Evolutionary conservation across 2,888 invertebrate species (phyloP), one percentile per base, ranked within the genome.

Genomic region (Spodoptera picta): DNA sequence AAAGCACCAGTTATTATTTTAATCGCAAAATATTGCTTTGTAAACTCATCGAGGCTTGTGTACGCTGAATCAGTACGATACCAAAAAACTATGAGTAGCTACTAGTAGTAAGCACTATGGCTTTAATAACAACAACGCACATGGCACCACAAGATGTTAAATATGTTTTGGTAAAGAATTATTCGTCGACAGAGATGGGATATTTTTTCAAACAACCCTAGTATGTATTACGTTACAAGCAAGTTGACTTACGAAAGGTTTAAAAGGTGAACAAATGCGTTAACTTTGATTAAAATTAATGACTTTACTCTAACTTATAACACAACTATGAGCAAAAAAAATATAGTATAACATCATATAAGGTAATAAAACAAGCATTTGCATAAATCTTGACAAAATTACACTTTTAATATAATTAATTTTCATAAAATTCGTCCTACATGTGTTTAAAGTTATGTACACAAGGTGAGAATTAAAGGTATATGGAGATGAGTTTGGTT

Each of bases 1-100:
- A 60, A n/a, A 19, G 47, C n/a, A 60, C 45, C 53, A 48, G 65
- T 44, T 70, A 60, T 65, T 60, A 71, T 64, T 70, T 52, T 53
- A 69, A 46, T 52, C 55, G 23, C 48, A 47, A 55, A 55, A 41
- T 73, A 23, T 47, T 58, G 42, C 14, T 47, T 51, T 42, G 51
- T 6, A n/a, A 45, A 57, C 44, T 23, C 12, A 41, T 56, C 23
- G 45, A 41, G 41, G 42, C 42, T 2, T 1, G 44, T 52, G 43
- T 24, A 2, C 4, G 9, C 19, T 31, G 23, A 9, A 10, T 10
- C 0, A 10, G 19, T 12, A 47, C 7, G 23, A 31, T 6, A 31
- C 5, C 6, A 31, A 4, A 4, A 3, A 31, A 3, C 31, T 14
- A 31, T 6, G 6, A 3, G 31, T 31, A 31, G 31, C 14, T 14